These are phyloP conservation scores for Parotocinclus haroldoi DNA, from an alignment of 2,797 vertebrate genomes.

Conservation along the genomic window DNA sequence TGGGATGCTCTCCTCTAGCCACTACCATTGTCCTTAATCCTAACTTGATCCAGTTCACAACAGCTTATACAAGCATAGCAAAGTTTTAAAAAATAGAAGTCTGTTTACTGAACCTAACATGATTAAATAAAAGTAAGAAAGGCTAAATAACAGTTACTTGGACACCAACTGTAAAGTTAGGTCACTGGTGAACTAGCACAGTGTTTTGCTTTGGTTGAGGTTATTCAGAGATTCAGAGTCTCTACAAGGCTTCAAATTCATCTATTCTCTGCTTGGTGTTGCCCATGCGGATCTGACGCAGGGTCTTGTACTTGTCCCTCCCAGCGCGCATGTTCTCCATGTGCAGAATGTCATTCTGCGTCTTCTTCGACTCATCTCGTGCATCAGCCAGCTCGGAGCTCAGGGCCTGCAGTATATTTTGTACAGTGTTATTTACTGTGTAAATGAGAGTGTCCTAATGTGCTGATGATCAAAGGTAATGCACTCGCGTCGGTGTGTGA, in stretches of 20 bases:
- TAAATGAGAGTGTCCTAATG: background rate
- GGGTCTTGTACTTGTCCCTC: conserved; percentile 97
- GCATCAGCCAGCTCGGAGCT: conserved; percentile 85
- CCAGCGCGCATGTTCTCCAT: conserved; percentile 83
- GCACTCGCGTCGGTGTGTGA: too few species aligned
- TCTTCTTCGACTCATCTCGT: conserved; percentile 80
- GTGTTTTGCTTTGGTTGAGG: conserved; percentile 23
- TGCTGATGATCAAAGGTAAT: background rate
- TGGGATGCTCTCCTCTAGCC: conserved; percentile 5
- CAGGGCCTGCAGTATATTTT: conserved; percentile 70
- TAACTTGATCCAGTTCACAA: conserved; percentile 16
- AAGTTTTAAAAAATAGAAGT: conserved; percentile 20
- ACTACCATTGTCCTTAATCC: conserved; percentile 2
- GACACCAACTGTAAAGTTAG: conserved; percentile 35
- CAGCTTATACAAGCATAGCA: conserved; percentile 9
- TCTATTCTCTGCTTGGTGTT: conserved; percentile 98
- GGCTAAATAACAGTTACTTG: conserved; percentile 38
- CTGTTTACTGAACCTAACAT: conserved; percentile 21
- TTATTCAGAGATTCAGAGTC: conserved; percentile 28
- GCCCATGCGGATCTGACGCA: conserved; percentile 92
- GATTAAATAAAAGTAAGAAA: conserved; percentile 40
- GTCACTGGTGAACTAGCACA: conserved; percentile 24
- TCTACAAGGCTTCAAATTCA: conserved; percentile 94
- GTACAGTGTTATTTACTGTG: background rate
- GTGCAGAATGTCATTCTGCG: conserved; percentile 85